Base-by-base conservation (phyloP, 37 sponge, comb jelly and placozoan genomes). In the Petrosia ficiformis region DNA sequence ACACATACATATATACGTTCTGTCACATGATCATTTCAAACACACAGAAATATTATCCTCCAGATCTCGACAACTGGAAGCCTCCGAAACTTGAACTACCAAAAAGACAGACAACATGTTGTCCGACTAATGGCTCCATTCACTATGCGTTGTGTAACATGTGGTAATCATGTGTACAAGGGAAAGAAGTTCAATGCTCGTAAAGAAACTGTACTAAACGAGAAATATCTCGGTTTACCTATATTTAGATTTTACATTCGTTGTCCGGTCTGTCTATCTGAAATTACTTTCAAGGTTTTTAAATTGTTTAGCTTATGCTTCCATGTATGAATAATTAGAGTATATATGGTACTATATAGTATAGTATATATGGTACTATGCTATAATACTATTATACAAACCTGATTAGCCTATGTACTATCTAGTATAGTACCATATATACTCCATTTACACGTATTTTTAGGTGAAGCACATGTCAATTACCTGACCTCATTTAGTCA, bases 121-220 rank as follows among this genome's bases (percentile, higher is more conserved):
- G 87, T 98, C 0, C 71, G 99, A 32, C 44, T 95, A 24, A 98
- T 98, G 99, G 93, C 99, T 1, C 99, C 99, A 0, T 98, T 95
- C 74, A 91, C 95, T 22, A 98, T 98, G 99, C 75, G 95, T 37
- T 98, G 96, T 65, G 79, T 87, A 39, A 95, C 99, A 5, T 98
- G 99, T 78, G 99, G 99, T 33, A 90, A 98, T 59, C 95, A 98
- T 65, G 80, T 98, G 26, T 98, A 95, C 74, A 92, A 95, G 67
- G 99, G 99, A 0, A 95, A 87, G 39, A 98, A 98, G 65, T 98
- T 98, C 85, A 98, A 98, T 69, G 89, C 99, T 2, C 68, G 97
- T 19, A 94, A 94, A 32, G 99, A 98, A 42, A 87, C 84, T 38
- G 93, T 87, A 24, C 48, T 77, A 30, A 83, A 93, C 33, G 90